Conservation (phyloP, 1,140 invertebrate species). For the Panonychus citri region DNA sequence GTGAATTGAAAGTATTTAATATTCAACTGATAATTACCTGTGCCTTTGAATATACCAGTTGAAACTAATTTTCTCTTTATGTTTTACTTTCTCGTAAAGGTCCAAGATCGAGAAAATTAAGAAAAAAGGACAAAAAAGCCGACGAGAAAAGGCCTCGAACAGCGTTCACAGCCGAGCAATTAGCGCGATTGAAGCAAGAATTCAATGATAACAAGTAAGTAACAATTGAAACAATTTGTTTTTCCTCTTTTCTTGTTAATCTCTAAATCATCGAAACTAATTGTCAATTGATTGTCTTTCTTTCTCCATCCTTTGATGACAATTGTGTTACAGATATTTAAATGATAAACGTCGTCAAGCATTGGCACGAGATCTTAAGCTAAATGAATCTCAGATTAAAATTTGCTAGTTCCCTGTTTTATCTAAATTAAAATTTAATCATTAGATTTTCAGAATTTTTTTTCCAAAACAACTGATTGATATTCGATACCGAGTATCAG, state of each 20-base stretch:
- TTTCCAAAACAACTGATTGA: too few species aligned
- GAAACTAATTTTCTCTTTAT: neutral
- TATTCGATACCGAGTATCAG: too few species aligned
- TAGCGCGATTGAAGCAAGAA: constrained; percentile 72
- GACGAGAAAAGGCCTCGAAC: constrained; percentile 90
- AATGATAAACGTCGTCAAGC: constrained; percentile 77
- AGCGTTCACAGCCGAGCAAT: constrained; percentile 84
- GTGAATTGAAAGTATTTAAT: too few species aligned
- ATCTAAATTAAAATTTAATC: too few species aligned
- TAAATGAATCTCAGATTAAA: constrained; percentile 97
- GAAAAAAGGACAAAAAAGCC: constrained; percentile 39
- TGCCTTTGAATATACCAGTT: neutral
- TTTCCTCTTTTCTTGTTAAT: neutral
- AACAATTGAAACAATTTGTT: neutral
- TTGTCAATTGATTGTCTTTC: too few species aligned
- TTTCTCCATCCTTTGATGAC: too few species aligned
- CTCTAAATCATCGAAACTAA: too few species aligned
- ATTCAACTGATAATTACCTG: constrained; percentile 10
- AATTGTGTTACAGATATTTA: constrained; percentile 69
- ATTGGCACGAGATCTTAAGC: constrained; percentile 62
- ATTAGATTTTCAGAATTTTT: too few species aligned
- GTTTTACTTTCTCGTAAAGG: constrained; percentile 30
- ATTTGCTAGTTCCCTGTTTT: too few species aligned
- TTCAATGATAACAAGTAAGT: constrained; percentile 54
- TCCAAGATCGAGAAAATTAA: constrained; percentile 54